Conservation (phyloP, 1,140 invertebrate genomes). For the Asbolus verrucosus region DNA sequence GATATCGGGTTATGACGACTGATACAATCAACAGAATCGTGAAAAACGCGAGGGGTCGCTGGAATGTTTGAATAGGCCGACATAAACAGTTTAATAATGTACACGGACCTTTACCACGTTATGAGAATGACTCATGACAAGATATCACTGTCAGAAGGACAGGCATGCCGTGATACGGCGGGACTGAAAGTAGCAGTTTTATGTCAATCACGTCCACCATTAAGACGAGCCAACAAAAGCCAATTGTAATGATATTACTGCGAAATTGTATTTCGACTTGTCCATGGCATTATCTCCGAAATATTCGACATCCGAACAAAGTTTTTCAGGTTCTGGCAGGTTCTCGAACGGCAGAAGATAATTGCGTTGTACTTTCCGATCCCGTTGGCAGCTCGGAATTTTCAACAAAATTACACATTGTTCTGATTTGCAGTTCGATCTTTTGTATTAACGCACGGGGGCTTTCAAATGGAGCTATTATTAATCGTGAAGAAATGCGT, state of each 20-base stretch:
- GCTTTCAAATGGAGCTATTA: constrained; percentile 26
- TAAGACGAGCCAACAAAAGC: constrained; percentile 39
- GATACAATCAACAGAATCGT: too few species aligned
- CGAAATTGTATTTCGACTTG: constrained; percentile 36
- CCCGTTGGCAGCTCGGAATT: constrained; percentile 3
- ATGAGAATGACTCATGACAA: constrained; percentile 38
- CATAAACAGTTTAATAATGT: constrained; percentile 46
- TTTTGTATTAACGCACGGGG: constrained; percentile 26
- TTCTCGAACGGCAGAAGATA: not conserved
- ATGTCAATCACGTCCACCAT: constrained; percentile 40
- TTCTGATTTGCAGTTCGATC: constrained; percentile 15
- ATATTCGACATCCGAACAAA: constrained; percentile 4
- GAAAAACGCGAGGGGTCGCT: too few species aligned
- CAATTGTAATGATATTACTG: constrained; percentile 42
- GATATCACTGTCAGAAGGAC: constrained; percentile 38
- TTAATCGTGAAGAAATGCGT: constrained; percentile 33
- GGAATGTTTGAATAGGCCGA: constrained; percentile 38
- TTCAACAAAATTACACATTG: constrained; percentile 31
- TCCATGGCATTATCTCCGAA: constrained; percentile 31
- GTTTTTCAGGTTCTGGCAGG: not conserved
- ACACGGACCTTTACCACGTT: constrained; percentile 32
- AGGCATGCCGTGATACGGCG: constrained; percentile 31
- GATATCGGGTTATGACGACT: too few species aligned
- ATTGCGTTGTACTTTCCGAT: constrained; percentile 29
- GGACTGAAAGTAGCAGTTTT: constrained; percentile 42